Percentiles rank a stretch among this genome's conserved stretches.
These are phyloP conservation scores for Thyatira batis DNA, from an alignment of 2,888 invertebrate species.

Conservation along the genomic window DNA sequence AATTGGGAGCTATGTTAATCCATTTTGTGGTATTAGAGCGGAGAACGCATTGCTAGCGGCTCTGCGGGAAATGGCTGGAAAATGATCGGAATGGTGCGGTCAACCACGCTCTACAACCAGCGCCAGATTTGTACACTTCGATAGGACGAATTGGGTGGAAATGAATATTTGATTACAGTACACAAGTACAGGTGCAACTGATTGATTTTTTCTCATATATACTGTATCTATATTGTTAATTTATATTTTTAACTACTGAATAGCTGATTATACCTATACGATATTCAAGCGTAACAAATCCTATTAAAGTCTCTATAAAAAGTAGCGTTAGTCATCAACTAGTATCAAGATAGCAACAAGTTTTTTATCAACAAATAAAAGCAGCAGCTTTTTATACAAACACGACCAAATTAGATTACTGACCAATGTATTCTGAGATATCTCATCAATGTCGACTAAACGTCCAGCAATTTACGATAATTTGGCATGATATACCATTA, in stretches of 20 bases:
- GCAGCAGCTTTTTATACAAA: neutral
- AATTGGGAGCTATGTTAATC: conserved; percentile 45
- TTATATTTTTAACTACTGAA: neutral
- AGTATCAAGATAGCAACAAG: neutral
- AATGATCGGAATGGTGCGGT: conserved; percentile 35
- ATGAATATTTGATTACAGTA: neutral
- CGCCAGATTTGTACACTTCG: neutral
- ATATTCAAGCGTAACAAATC: neutral
- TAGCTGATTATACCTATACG: neutral
- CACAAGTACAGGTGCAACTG: neutral
- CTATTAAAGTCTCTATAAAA: neutral
- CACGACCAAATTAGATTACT: neutral
- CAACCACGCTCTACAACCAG: conserved; percentile 14
- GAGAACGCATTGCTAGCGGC: conserved; percentile 29
- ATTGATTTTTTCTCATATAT: neutral
- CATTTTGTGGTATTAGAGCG: conserved; percentile 44
- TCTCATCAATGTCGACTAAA: neutral
- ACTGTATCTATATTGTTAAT: too few relatives aligned
- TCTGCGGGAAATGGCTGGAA: conserved; percentile 46
- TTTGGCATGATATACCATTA: too few relatives aligned
- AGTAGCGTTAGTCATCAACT: neutral
- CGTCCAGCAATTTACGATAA: too few relatives aligned
- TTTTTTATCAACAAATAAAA: neutral
- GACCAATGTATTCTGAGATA: too few relatives aligned
- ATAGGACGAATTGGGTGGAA: conserved; percentile 5